Conservation (phyloP, 2,888 invertebrate species). For the Eristalinus aeneus region DNA sequence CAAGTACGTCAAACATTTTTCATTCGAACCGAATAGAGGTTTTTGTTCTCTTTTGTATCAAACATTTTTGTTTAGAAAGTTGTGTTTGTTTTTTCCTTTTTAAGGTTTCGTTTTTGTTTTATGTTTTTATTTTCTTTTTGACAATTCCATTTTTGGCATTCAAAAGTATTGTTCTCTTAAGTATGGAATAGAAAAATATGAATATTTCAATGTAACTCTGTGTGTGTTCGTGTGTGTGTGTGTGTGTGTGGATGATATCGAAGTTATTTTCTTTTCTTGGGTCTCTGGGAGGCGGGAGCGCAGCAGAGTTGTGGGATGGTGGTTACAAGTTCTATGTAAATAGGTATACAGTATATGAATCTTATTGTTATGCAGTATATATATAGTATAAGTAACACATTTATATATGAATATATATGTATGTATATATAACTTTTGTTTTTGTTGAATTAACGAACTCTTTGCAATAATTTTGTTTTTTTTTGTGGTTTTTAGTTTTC, state of each 20-base stretch:
- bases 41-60: slow-evolving; percentile 1
- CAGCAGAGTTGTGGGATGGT: slow-evolving; percentile 38
- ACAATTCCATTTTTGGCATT: slow-evolving; percentile 70
- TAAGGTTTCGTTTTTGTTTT: slow-evolving; percentile 2
- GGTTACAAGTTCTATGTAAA: slow-evolving; percentile 43
- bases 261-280: too few species aligned
- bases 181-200: slow-evolving; percentile 53
- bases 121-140: slow-evolving; percentile 14
- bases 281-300: neutral
- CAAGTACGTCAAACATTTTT: slow-evolving; percentile 17
- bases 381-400: slow-evolving; percentile 62
- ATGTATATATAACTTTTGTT: slow-evolving; percentile 25
- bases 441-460: slow-evolving; percentile 47
- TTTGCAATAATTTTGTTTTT: slow-evolving; percentile 34
- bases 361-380: slow-evolving; percentile 64
- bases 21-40: slow-evolving; percentile 24
- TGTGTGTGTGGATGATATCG: neutral
- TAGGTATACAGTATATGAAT: slow-evolving; percentile 52
- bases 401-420: slow-evolving; percentile 58
- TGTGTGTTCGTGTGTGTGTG: slow-evolving; percentile 2
- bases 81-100: neutral
- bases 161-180: slow-evolving; percentile 48
- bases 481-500: slow-evolving; percentile 5
- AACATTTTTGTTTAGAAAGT: too few species aligned
- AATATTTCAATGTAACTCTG: slow-evolving; percentile 5